A percentile compares a stretch with the other conserved stretches of the same genome.
Evolutionary conservation across 1,140 invertebrate genomes (phyloP).

Genomic region (Tribolium madens): DNA sequence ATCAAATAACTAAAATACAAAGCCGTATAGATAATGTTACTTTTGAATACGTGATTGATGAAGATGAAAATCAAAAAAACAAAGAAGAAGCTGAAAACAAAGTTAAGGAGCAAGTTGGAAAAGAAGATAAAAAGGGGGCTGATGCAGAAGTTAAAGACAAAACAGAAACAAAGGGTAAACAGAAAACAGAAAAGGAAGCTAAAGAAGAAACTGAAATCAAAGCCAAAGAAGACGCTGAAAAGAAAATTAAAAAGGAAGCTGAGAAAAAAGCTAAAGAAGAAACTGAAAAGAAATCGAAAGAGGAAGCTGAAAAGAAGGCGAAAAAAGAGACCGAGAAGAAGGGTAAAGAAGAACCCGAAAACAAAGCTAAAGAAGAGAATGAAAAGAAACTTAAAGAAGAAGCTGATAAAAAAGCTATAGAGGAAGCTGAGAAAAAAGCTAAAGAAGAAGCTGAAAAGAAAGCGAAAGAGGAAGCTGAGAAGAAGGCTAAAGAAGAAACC

Average conservation of each 20-base stretch:
- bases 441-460: slow-evolving; percentile 35
- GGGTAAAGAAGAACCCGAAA: slow-evolving; percentile 51
- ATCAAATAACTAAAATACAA: neutral
- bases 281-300: slow-evolving; percentile 46
- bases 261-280: slow-evolving; percentile 53
- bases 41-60: neutral
- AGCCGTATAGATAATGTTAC: neutral
- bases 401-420: slow-evolving; percentile 17
- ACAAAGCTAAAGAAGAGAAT: slow-evolving; percentile 49
- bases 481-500: slow-evolving; percentile 44
- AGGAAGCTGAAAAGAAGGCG: slow-evolving; percentile 38
- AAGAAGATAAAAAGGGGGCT: slow-evolving; percentile 52
- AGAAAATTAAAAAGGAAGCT: slow-evolving; percentile 49
- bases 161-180: slow-evolving; percentile 38
- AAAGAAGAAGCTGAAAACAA: slow-evolving; percentile 52
- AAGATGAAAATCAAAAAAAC: slow-evolving; percentile 39
- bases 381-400: slow-evolving; percentile 51
- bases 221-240: slow-evolving; percentile 50
- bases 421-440: slow-evolving; percentile 16
- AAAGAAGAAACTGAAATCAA: slow-evolving; percentile 52
- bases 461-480: slow-evolving; percentile 32
- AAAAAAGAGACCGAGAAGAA: slow-evolving; percentile 49
- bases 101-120: slow-evolving; percentile 48
- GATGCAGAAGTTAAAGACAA: slow-evolving; percentile 52
- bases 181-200: slow-evolving; percentile 46